Base-by-base conservation (phyloP, 2,888 invertebrate species). In the Eupithecia inturbata region DNA sequence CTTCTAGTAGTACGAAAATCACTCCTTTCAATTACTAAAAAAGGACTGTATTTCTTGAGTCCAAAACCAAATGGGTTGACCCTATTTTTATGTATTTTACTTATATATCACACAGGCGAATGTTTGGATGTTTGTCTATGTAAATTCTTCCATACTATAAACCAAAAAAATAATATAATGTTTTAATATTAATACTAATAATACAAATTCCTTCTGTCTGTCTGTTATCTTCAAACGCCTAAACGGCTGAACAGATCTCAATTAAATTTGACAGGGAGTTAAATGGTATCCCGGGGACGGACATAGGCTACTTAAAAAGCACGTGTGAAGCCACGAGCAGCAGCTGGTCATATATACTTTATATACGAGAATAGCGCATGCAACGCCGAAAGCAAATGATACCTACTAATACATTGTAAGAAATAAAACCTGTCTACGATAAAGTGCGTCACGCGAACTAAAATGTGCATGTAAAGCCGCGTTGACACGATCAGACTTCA, bases 401-500 rank as follows among this genome's bases (percentile, higher is more conserved):
- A n/a, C n/a, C 26, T 57, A 14, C 22, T 26, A 5, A 14, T 26
- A 2, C 57, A 57, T 26, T 26, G 57, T 57, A 57, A 57, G 57
- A 22, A 57, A 57, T 26, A 57, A 22, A 57, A 53, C 22, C 1
- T 12, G 53, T 53, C 22, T 10, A 53, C 57, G 26, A 26, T 57
- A 26, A 57, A 57, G 57, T 26, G 26, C 57, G 57, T 57, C 57
- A 26, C 26, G 57, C 26, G 26, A 57, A 57, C 57, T 57, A 57
- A 57, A 57, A 22, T 57, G 4, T 22, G 12, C 26, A 26, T 26
- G 57, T 57, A 57, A 49, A 49, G 49, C n/a, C 9, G n/a, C n/a
- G n/a, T 49, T 45, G 6, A 45, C 45, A 45, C 45, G 45, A 19
- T 5, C 45, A 45, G 16, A 45, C 4, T 41, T 5, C 45, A 45